Evolutionary conservation across 2,888 invertebrate genomes (phyloP).

Genomic region (Elegia similella): DNA sequence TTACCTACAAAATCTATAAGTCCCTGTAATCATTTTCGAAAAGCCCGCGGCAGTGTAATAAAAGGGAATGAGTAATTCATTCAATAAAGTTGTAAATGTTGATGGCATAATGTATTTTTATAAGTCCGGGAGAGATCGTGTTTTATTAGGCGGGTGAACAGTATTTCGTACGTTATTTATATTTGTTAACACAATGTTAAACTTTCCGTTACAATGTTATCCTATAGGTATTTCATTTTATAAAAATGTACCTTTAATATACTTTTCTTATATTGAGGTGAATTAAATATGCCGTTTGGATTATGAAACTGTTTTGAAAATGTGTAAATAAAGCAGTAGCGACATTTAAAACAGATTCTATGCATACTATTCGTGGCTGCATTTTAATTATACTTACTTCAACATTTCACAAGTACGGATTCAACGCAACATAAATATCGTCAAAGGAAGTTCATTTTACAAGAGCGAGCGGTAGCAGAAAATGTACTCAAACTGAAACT

Average conservation of each 20-base stretch:
- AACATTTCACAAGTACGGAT: not conserved
- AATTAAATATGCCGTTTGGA: no score
- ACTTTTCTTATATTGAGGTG: no score
- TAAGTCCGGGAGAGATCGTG: not conserved
- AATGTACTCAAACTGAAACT: not conserved
- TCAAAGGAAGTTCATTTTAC: conserved; percentile 9
- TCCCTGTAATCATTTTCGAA: not conserved
- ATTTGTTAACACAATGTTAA: not conserved
- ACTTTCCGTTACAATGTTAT: not conserved
- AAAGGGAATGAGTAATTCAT: conserved; percentile 1
- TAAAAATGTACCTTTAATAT: not conserved
- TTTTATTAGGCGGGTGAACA: not conserved
- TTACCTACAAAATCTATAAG: not conserved
- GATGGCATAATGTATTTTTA: not conserved
- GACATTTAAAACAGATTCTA: not conserved
- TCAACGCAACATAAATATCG: not conserved
- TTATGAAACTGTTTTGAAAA: no score
- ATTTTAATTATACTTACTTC: conserved; percentile 6
- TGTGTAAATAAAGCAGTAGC: not conserved
- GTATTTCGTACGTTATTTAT: not conserved
- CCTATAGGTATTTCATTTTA: not conserved
- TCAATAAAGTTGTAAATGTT: not conserved
- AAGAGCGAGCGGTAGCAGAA: not conserved
- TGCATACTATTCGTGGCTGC: not conserved
- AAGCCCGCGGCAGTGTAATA: conserved; percentile 8